Evolutionary conservation across 1,140 invertebrate species (phyloP).

Genomic region (Daktulosphaira vitifoliae): DNA sequence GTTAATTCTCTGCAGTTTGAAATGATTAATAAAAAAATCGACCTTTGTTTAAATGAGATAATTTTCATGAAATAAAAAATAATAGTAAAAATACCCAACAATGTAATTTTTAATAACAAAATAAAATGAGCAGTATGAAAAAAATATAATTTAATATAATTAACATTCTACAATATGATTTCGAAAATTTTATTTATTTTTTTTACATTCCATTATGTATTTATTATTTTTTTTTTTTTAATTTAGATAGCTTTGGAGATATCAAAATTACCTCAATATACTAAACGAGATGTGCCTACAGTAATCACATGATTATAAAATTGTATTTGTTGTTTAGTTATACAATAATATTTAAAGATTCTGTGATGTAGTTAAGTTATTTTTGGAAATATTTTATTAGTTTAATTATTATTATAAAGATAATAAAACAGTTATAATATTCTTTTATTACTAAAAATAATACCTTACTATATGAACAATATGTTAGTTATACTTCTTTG

Average conservation of each 20-base stretch:
- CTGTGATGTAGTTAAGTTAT: constrained; percentile 19
- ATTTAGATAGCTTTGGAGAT: constrained; percentile 66
- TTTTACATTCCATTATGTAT: too few species aligned
- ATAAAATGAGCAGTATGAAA: too few species aligned
- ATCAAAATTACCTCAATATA: constrained; percentile 73
- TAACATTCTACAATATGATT: too few species aligned
- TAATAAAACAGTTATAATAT: too few species aligned
- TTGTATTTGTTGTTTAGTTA: not conserved
- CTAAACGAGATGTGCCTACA: constrained; percentile 80
- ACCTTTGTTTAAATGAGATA: not conserved
- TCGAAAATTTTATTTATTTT: too few species aligned
- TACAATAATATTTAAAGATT: constrained; percentile 3
- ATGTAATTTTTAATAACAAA: too few species aligned
- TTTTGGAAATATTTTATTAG: not conserved
- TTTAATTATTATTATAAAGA: too few species aligned
- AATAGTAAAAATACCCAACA: not conserved
- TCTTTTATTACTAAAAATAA: too few species aligned
- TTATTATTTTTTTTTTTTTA: constrained; percentile 8
- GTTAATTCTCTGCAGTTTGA: not conserved
- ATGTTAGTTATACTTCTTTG: too few species aligned
- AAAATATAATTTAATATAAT: too few species aligned
- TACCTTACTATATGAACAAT: too few species aligned
- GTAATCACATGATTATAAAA: constrained; percentile 91
- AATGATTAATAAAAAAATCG: not conserved
- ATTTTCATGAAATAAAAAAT: not conserved